Evolutionary conservation across 2,888 invertebrate species (phyloP).

Genomic region (Sabellastarte sp.): DNA sequence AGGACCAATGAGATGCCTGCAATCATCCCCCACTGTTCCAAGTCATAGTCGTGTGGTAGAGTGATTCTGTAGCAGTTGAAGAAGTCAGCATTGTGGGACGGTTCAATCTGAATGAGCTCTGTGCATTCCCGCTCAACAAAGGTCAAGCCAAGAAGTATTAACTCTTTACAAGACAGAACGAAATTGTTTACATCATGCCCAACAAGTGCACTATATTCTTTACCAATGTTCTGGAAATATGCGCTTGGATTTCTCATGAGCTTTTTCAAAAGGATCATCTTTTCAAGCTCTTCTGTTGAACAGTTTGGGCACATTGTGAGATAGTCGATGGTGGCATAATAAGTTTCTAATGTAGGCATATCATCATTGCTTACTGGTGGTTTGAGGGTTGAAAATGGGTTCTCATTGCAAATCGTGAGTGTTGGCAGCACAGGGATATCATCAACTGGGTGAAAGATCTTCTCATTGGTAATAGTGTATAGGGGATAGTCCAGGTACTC

Average conservation of each 20-base stretch:
- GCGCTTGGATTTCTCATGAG: neutral
- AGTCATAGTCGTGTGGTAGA: neutral
- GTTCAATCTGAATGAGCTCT: neutral
- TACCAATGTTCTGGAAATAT: neutral
- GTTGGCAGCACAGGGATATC: neutral
- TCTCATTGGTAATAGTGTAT: neutral
- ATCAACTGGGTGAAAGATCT: neutral
- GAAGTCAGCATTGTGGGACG: neutral
- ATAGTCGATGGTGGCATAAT: neutral
- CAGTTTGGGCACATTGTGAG: neutral
- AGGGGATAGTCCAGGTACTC: neutral
- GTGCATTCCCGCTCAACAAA: neutral
- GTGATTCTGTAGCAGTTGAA: neutral
- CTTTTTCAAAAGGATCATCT: neutral
- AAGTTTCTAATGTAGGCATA: neutral
- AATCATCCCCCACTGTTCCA: neutral
- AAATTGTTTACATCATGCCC: neutral
- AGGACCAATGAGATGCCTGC: neutral
- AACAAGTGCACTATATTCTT: neutral
- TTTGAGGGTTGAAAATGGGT: neutral
- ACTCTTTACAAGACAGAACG: neutral
- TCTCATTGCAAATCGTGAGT: neutral
- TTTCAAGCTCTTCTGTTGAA: neutral
- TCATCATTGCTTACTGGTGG: neutral
- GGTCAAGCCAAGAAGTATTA: neutral